Conservation (phyloP, 2,888 invertebrate species). For the Phlogophora meticulosa region DNA sequence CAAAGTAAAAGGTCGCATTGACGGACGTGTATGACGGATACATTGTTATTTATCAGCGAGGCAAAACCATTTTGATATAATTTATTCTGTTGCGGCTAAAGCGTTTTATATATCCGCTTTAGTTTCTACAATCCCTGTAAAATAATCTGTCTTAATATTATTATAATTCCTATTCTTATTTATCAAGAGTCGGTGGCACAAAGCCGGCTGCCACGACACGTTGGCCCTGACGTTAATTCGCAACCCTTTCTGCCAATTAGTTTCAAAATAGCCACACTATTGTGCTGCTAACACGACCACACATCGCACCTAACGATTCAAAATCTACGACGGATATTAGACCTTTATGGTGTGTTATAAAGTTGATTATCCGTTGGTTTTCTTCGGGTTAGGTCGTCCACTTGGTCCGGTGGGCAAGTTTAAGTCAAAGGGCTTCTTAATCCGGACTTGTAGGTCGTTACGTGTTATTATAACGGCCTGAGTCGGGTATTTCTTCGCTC, state of each 20-base stretch:
- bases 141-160: slow-evolving; percentile 63
- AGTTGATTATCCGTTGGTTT: slow-evolving; percentile 66
- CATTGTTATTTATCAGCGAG: slow-evolving; percentile 54
- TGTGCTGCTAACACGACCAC: slow-evolving; percentile 85
- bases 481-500: slow-evolving; percentile 89
- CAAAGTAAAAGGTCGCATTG: slow-evolving; percentile 63
- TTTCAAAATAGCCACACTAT: slow-evolving; percentile 90
- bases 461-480: slow-evolving; percentile 90
- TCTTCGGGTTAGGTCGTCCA: slow-evolving; percentile 75
- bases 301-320: slow-evolving; percentile 82
- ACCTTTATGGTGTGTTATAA: slow-evolving; percentile 68
- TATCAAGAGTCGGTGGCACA: slow-evolving; percentile 80
- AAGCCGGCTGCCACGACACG: slow-evolving; percentile 81
- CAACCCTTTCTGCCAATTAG: slow-evolving; percentile 91
- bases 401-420: slow-evolving; percentile 84
- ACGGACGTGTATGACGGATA: slow-evolving; percentile 47
- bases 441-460: slow-evolving; percentile 91
- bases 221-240: slow-evolving; percentile 90
- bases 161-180: slow-evolving; percentile 76
- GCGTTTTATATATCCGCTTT: slow-evolving; percentile 20
- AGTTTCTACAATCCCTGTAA: slow-evolving; percentile 49
- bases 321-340: slow-evolving; percentile 61
- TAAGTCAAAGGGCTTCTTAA: slow-evolving; percentile 91
- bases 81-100: slow-evolving; percentile 30
- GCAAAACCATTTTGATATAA: slow-evolving; percentile 37